phyloP scores from a whole-genome alignment of 2,113 vertebrate species.

The Eretmochelys imbricata region DNA sequence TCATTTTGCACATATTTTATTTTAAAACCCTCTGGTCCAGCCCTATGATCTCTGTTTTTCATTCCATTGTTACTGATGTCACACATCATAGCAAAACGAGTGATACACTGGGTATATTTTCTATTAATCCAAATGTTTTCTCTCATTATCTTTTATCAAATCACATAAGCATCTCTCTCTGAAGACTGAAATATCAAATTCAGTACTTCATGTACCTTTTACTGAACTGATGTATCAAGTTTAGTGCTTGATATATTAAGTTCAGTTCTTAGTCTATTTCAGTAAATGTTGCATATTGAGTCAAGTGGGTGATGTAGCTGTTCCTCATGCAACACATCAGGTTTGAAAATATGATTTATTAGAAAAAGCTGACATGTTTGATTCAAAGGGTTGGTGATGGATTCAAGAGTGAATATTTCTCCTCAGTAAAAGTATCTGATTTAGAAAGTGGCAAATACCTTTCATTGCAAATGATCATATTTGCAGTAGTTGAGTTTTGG shows the following conservation, averaged over 20 bases:
- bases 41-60: constrained; percentile 23
- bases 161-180: neutral
- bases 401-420: neutral
- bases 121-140: neutral
- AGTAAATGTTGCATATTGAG: constrained; percentile 13
- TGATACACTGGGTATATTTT: neutral
- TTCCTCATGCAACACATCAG: neutral
- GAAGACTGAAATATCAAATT: neutral
- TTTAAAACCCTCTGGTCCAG: constrained; percentile 28
- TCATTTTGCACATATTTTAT: constrained; percentile 33
- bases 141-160: neutral
- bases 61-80: constrained; percentile 11
- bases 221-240: constrained; percentile 3
- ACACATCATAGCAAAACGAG: constrained; percentile 17
- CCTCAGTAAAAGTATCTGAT: neutral
- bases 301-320: neutral
- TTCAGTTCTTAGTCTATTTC: constrained; percentile 18
- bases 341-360: constrained; percentile 9
- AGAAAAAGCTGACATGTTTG: neutral
- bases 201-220: constrained; percentile 31
- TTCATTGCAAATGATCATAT: neutral
- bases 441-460: neutral
- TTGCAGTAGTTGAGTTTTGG: neutral
- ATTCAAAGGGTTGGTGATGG: neutral
- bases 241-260: neutral